These are phyloP conservation scores for Venusia cambrica DNA, from an alignment of 2,888 invertebrate genomes.

Conservation along the genomic window DNA sequence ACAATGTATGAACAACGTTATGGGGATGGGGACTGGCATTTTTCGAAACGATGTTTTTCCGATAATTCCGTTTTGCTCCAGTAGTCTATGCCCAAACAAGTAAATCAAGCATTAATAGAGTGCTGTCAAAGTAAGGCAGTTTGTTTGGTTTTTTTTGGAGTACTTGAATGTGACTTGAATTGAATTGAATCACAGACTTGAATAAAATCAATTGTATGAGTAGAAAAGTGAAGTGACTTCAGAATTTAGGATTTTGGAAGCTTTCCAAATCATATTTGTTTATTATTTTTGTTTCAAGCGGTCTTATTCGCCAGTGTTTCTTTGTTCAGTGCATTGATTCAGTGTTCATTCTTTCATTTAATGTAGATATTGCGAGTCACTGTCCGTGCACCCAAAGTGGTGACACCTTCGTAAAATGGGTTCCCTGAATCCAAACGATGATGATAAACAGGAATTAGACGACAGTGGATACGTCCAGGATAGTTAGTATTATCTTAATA, in stretches of 20 bases:
- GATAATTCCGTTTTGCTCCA: too few species aligned
- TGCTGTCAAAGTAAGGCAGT: too few species aligned
- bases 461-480: conserved; percentile 58
- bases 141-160: too few species aligned
- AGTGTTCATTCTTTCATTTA: conserved; percentile 21
- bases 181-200: too few species aligned
- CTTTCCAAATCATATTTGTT: conserved; percentile 50
- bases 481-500: conserved; percentile 38
- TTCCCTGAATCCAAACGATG: conserved; percentile 40
- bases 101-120: too few species aligned
- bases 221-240: too few species aligned
- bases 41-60: too few species aligned
- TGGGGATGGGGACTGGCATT: too few species aligned
- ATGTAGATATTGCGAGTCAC: conserved; percentile 28
- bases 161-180: too few species aligned
- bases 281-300: conserved; percentile 39
- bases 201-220: too few species aligned
- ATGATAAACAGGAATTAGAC: conserved; percentile 44
- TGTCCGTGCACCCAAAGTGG: conserved; percentile 18
- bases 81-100: too few species aligned
- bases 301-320: conserved; percentile 36
- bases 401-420: conserved; percentile 45
- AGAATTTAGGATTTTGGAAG: conserved; percentile 45
- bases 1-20: too few species aligned
- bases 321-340: conserved; percentile 47